Evolutionary conservation across 2,888 invertebrate species (phyloP).

Genomic region (Eupithecia insigniata): DNA sequence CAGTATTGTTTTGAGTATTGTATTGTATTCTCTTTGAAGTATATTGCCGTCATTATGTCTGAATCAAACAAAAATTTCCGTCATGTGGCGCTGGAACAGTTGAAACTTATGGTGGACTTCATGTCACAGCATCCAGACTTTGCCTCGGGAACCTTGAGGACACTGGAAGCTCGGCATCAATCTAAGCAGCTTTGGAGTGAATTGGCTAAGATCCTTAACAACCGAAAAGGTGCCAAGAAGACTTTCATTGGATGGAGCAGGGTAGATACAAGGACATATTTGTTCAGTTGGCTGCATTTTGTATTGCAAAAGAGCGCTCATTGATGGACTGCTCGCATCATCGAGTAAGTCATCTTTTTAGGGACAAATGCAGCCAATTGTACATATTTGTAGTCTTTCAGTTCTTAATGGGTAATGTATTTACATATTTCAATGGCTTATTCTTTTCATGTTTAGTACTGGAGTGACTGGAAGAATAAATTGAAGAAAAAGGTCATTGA

Average conservation of each 20-base stretch:
- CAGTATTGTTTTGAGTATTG: too few species aligned
- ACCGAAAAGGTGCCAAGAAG: slow-evolving; percentile 60
- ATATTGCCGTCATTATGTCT: slow-evolving; percentile 41
- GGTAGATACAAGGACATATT: slow-evolving; percentile 48
- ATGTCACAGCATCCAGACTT: slow-evolving; percentile 70
- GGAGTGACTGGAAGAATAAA: slow-evolving; percentile 75
- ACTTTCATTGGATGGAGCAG: slow-evolving; percentile 71
- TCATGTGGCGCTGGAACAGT: slow-evolving; percentile 65
- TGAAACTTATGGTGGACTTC: slow-evolving; percentile 67
- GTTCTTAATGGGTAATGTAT: neutral
- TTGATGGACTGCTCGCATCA: neutral
- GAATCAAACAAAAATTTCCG: slow-evolving; percentile 48
- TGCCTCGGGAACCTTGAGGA: slow-evolving; percentile 62
- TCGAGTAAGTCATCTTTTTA: neutral
- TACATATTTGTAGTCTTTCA: neutral
- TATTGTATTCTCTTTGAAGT: too few species aligned
- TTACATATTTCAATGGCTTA: neutral
- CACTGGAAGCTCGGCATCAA: slow-evolving; percentile 62
- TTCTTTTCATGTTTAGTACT: slow-evolving; percentile 59
- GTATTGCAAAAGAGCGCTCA: neutral
- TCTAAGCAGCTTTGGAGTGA: slow-evolving; percentile 68
- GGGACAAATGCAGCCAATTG: neutral
- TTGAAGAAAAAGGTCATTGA: slow-evolving; percentile 64
- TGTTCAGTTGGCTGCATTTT: neutral
- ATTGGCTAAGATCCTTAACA: slow-evolving; percentile 61